Evolutionary conservation across 2,113 vertebrate genomes (phyloP), one percentile per base, ranked within the genome.

Genomic region (Hyperopisus bebe): DNA sequence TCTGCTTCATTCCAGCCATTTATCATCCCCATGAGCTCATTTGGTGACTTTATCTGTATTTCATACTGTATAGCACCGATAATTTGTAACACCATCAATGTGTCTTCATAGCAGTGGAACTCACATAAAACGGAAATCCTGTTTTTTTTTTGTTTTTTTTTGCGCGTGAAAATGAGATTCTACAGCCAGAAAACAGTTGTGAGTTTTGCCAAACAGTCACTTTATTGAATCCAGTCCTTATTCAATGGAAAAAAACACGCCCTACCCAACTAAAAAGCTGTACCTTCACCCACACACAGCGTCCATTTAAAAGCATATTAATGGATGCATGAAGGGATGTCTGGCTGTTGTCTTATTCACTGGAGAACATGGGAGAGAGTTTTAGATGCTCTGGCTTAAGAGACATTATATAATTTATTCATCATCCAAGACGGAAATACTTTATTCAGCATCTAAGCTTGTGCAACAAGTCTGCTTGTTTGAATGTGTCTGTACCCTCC

Each of bases 401-500:
- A 44, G 39, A 39, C 7, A 55, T 55, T 53, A 51, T 42, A 86
- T 89, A 5, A 90, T 89, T 90, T 91, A 90, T 91, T 53, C 17
- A 89, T n/a, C 58, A 55, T 48, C 39, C 48, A 21, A 88, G 47
- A 80, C 35, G 13, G 66, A 51, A 27, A 89, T 89, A 5, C 90
- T 89, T 90, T 91, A 89, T 91, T 53, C 24, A 89, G 35, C 50
- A 35, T 48, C 39, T 74, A 19, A 85, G 47, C 87, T 58, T 88
- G 35, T 62, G 27, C 86, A 88, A 9, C 53, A 58, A 89, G 70
- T 85, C 85, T 44, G 89, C 66, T 84, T 55, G 55, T 85, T 84
- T 87, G 47, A 85, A 88, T 48, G 83, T 88, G 42, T 87, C 46
- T 86, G 21, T 83, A 39, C 55, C 39, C 39, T 47, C 87, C 11